Conservation (phyloP, 2,888 invertebrate genomes). For the Anodontia alba region DNA sequence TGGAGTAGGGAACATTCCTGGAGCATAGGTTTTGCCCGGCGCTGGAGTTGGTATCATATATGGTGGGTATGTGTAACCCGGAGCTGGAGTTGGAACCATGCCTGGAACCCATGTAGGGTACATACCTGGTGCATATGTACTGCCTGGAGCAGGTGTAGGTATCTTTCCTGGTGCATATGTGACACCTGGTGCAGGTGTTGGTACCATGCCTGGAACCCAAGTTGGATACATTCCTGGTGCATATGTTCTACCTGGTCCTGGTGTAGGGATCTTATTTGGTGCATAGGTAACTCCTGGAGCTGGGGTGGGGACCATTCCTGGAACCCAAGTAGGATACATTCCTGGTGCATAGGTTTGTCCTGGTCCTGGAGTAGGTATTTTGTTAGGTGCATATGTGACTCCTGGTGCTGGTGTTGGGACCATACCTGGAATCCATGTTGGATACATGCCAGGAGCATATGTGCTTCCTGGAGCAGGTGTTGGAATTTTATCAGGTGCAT, state of each 20-base stretch:
- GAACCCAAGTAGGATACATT: slow-evolving; percentile 51
- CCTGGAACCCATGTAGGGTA: slow-evolving; percentile 55
- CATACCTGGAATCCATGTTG: slow-evolving; percentile 59
- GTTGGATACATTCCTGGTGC: slow-evolving; percentile 53
- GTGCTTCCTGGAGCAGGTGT: slow-evolving; percentile 57
- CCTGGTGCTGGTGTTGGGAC: slow-evolving; percentile 60
- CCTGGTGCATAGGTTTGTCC: slow-evolving; percentile 62
- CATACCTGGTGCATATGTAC: slow-evolving; percentile 54
- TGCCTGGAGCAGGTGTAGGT: slow-evolving; percentile 56
- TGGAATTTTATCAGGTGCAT: slow-evolving; percentile 52
- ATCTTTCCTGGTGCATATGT: slow-evolving; percentile 56
- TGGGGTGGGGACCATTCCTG: slow-evolving; percentile 61
- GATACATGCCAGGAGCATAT: slow-evolving; percentile 58
- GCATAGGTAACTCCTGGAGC: slow-evolving; percentile 49
- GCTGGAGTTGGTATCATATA: slow-evolving; percentile 59
- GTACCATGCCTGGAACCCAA: slow-evolving; percentile 47
- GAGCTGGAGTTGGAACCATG: slow-evolving; percentile 56
- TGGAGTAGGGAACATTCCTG: slow-evolving; percentile 58
- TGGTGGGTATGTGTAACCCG: slow-evolving; percentile 59
- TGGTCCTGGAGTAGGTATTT: slow-evolving; percentile 61
- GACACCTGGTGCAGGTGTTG: slow-evolving; percentile 49
- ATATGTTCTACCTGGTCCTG: slow-evolving; percentile 52
- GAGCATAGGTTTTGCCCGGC: slow-evolving; percentile 55
- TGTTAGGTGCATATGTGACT: slow-evolving; percentile 52
- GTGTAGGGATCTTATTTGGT: slow-evolving; percentile 55